Base-by-base conservation (phyloP, 2,888 invertebrate genomes). In the Sphaerophoria taeniata region DNA sequence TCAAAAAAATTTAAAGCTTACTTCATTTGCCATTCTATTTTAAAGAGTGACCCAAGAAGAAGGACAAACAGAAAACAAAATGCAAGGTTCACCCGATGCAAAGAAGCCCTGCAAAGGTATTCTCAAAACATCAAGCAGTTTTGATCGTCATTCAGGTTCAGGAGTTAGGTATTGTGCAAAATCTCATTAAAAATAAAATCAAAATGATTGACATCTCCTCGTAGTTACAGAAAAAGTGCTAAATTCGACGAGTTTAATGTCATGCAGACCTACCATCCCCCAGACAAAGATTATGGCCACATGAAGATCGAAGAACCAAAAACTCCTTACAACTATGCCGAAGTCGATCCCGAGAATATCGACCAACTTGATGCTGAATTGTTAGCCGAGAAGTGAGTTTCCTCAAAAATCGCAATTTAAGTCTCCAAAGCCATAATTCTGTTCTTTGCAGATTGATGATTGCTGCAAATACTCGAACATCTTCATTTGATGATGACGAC, bases 161-260 rank as follows among this genome's bases (percentile, higher is more conserved):
- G 91, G 91, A 24, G 90, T 92, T 79, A 91, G 94, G 92, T 93
- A 91, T 24, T 11, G 34, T 34, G 11, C 9, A 9, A 3, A 43
- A 43, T 9, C 43, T 7, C 4, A 9, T 9, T 43, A 6, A 4
- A 4, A 3, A 43, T 3, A 43, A 39, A 39, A 39, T 7, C 43
- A 43, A 9, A 43, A 12, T 12, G 2, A 5, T 39, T 3, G 6
- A 39, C 7, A 31, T 47, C 4, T 31, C 24, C 16, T 71, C 63
- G 87, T 60, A 92, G 92, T 87, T 91, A 92, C 86, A 91, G 92
- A 63, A 94, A 94, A 90, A 94, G 94, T 90, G 94, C 97, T 90
- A 96, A 98, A 94, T 98, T 97, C 93, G 99, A 99, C 92, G 99
- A 99, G 93, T 97, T 98, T 95, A 99, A 99, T 93, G 99, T 99